A percentile compares a stretch with the other conserved stretches of the same genome.
These are phyloP conservation scores for Thyatira batis DNA, from an alignment of 2,888 invertebrate species.

Conservation along the genomic window DNA sequence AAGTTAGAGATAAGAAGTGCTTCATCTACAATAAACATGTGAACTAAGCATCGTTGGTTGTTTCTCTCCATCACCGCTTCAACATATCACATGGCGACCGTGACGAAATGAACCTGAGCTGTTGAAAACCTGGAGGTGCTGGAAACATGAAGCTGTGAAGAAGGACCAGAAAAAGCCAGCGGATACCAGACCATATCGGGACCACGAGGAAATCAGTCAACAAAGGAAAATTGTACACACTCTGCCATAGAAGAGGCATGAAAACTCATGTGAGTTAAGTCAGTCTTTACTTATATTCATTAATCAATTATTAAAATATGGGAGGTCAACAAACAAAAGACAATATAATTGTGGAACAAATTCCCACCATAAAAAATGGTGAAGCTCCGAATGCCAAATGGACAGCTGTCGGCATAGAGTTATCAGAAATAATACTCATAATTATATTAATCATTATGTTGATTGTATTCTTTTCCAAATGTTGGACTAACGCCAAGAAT, in stretches of 20 bases:
- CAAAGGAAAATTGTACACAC: neutral
- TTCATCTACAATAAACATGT: no score
- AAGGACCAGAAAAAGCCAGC: neutral
- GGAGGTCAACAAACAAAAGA: neutral
- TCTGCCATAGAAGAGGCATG: neutral
- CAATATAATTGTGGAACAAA: neutral
- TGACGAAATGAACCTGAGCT: neutral
- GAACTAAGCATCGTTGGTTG: no score
- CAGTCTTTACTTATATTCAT: neutral
- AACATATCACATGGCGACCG: no score
- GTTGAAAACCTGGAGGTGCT: neutral
- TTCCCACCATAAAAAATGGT: neutral
- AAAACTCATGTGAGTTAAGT: neutral
- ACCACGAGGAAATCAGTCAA: neutral
- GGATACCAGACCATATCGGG: neutral
- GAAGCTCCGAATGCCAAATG: neutral
- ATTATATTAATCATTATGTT: neutral
- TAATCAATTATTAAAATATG: neutral
- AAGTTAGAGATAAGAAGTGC: no score
- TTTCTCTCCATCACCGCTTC: no score
- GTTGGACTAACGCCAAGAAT: neutral
- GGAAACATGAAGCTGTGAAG: neutral
- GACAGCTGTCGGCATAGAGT: neutral
- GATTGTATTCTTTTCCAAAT: neutral
- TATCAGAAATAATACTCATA: neutral